Base-by-base conservation (phyloP, 2,113 vertebrate genomes). In the Varanus komodoensis region DNA sequence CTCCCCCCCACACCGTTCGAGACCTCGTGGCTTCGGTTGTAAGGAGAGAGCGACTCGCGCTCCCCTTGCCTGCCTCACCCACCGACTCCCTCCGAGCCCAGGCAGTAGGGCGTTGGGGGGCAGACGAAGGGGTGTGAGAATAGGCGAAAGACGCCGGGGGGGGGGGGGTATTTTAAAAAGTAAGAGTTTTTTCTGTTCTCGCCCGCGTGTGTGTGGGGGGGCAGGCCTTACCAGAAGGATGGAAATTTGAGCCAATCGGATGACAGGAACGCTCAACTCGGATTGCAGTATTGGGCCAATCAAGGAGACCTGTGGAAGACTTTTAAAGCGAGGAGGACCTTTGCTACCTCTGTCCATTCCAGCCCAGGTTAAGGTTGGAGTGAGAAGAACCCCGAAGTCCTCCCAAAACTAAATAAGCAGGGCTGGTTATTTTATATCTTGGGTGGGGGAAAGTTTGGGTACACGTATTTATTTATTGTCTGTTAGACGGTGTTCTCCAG, bases 81-180 rank as follows among this genome's bases (percentile, higher is more conserved):
- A 0, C 73, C 79, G 5, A 34, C 87, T 54, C 89, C 21, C 73
- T 75, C 75, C 15, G 86, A 67, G 77, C 81, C 91, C 78, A 50
- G 79, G 74, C 92, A 71, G 19, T n/a, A 27, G n/a, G n/a, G n/a
- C n/a, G n/a, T n/a, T n/a, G n/a, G n/a, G n/a, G n/a, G n/a, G n/a
- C n/a, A n/a, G n/a, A n/a, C n/a, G n/a, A n/a, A n/a, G 92, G 81
- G 73, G 93, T 92, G 93, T 89, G 27, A 85, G 85, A 69, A 92
- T 78, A 2, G 87, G 83, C 92, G 91, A 86, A 90, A 89, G 82
- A 68, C 3, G 44, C 88, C 68, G 81, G 91, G 91, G 87, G 94
- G 94, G 88, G 89, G 54, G 21, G 25, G 54, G 12, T 38, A n/a
- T n/a, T n/a, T n/a, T n/a, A n/a, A n/a, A n/a, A n/a, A n/a, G n/a